Percentiles rank a stretch among this genome's conserved stretches.
Evolutionary conservation across 2,113 vertebrate species (phyloP).

Genomic region (Andinoacara biseriatus): DNA sequence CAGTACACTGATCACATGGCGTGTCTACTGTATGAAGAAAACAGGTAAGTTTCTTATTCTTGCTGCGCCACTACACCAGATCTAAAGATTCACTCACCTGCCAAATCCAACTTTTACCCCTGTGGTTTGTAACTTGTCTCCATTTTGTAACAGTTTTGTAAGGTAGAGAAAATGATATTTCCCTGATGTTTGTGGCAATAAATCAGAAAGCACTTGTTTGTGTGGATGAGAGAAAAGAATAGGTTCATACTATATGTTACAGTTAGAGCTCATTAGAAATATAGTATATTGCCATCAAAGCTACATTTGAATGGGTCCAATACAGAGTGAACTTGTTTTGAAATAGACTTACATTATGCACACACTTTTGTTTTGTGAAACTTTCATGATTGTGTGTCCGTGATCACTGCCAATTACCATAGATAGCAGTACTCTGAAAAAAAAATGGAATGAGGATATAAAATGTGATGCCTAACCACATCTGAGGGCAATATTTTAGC

Average conservation of each 20-base stretch:
- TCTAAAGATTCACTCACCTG: background rate
- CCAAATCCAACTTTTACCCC: background rate
- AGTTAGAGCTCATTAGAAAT: background rate
- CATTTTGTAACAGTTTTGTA: background rate
- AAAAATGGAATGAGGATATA: background rate
- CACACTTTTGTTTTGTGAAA: background rate
- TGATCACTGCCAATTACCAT: background rate
- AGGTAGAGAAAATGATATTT: background rate
- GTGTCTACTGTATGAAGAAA: background rate
- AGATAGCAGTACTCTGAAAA: too few species aligned
- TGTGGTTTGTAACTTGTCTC: background rate
- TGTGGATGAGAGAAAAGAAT: background rate
- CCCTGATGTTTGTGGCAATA: background rate
- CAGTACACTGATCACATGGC: background rate
- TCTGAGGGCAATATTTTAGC: background rate
- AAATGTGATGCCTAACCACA: background rate
- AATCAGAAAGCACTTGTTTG: background rate
- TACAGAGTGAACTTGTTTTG: background rate
- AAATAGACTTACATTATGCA: background rate
- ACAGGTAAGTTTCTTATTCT: too few species aligned
- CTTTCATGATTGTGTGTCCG: background rate
- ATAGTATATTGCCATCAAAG: background rate
- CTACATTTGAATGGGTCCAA: background rate
- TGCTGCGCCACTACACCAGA: background rate
- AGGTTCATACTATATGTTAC: rapidly evolving